Conservation (phyloP, 2,797 vertebrate species). For the Pangasius krempfi region DNA sequence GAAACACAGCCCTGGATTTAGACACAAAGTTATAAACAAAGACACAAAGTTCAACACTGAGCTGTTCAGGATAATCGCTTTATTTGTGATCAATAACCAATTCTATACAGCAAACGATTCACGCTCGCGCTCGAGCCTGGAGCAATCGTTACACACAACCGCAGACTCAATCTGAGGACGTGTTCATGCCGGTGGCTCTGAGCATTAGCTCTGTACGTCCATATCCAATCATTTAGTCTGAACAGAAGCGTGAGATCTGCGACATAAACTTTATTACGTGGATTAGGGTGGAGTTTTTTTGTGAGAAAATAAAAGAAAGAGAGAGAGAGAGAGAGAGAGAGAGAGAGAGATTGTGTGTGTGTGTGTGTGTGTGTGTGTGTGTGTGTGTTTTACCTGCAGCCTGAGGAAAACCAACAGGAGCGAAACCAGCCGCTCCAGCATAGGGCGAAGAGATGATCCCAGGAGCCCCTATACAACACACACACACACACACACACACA, state of each 20-base stretch:
- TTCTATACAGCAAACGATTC: neutral
- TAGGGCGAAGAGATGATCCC: constrained; percentile 74
- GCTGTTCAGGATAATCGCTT: neutral
- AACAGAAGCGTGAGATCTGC: constrained; percentile 9
- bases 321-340: neutral
- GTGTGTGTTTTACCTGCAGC: constrained; percentile 65
- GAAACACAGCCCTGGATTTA: neutral
- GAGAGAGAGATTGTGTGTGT: neutral
- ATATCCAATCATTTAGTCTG: constrained; percentile 19
- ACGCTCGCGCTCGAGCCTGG: neutral
- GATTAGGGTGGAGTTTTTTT: neutral
- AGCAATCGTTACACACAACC: neutral
- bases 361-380: neutral
- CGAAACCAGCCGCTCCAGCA: constrained; percentile 73
- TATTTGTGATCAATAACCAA: constrained; percentile 27
- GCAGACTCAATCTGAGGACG: constrained; percentile 12
- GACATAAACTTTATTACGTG: constrained; percentile 28
- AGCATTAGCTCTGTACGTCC: constrained; percentile 26
- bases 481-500: constrained; percentile 36
- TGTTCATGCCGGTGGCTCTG: neutral
- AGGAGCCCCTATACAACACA: constrained; percentile 68
- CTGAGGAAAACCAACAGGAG: constrained; percentile 74
- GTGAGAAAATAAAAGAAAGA: neutral
- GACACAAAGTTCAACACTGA: neutral
- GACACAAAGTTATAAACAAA: neutral